Base-by-base conservation (phyloP, 1,140 invertebrate genomes). In the Conus betulinus region DNA sequence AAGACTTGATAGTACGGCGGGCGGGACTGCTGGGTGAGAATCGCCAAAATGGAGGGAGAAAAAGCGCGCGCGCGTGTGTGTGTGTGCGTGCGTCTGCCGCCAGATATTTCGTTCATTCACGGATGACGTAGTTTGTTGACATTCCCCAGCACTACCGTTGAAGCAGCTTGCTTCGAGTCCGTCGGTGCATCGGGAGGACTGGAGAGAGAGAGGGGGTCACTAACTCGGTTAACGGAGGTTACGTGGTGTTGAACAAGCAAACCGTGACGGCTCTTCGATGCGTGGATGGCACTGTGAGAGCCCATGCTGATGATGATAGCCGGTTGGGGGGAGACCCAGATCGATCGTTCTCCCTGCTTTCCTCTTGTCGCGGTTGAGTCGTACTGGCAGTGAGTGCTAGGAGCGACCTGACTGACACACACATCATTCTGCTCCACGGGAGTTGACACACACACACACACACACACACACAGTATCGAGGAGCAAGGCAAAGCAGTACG, bases 61-160 rank as follows among this genome's bases (percentile, higher is more conserved):
- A 0, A 39, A n/a, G n/a, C n/a, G 39, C 39, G 39, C 39, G 39
- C 39, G 39, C 39, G 39, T 39, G 39, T 63, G 10, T 4, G 60
- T 63, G 60, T 4, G 60, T 20, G 67, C 6, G 67, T 71, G 67
- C 67, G 67, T 71, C 11, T 71, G 67, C 20, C 23, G 67, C 67
- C 67, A 71, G 57, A 71, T 20, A 20, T 39, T 39, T 39, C 39
- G 23, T 71, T 71, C 67, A 71, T 71, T 71, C 67, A 71, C 20
- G 23, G 67, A 71, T 71, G 67, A 71, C 67, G 67, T 71, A 71
- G 67, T 71, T 71, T 71, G 67, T 71, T 20, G 67, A 71, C 67
- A 71, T 71, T 71, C 57, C 57, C 57, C 15, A 15, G 57, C 57
- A 15, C 57, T 60, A 15, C 57, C 57, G 67, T n/a, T 71, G 67